These are phyloP conservation scores for Lemur catta DNA, from an alignment of 2,797 vertebrate genomes.

Conservation along the genomic window DNA sequence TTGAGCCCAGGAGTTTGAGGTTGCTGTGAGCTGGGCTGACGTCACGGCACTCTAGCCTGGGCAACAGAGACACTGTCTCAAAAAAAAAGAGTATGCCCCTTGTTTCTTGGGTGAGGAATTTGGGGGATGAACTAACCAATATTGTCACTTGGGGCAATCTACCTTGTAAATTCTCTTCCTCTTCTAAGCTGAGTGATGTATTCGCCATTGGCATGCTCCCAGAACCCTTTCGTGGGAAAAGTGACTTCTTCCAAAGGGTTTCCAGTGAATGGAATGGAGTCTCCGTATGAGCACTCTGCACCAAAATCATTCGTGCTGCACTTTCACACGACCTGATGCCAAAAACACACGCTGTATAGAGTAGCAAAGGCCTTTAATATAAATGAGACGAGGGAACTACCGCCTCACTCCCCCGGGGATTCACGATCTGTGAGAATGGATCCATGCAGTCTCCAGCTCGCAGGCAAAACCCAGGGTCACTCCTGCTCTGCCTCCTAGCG, in stretches of 20 bases:
- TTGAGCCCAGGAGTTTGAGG: too few species aligned
- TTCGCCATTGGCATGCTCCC: too few species aligned
- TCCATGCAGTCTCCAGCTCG: neutral
- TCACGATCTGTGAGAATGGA: too few species aligned
- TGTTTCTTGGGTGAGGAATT: neutral
- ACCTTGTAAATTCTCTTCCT: neutral
- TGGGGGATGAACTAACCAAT: neutral
- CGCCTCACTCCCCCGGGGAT: neutral
- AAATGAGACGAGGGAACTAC: fast-evolving
- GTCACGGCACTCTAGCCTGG: too few species aligned
- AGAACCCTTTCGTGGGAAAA: neutral
- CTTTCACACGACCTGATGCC: neutral
- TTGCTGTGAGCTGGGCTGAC: too few species aligned
- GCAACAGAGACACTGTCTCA: too few species aligned
- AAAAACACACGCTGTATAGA: neutral
- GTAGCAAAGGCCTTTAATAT: constrained; percentile 61
- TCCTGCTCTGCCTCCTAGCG: constrained; percentile 70
- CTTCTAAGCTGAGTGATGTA: neutral
- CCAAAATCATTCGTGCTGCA: too few species aligned
- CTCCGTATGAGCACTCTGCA: neutral
- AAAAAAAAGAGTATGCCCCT: too few species aligned
- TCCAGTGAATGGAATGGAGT: neutral
- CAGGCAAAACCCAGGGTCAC: neutral
- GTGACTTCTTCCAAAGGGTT: neutral
- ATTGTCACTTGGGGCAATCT: neutral